Conservation (phyloP, 2,113 vertebrate species). For the Pelvicachromis taeniatus region DNA sequence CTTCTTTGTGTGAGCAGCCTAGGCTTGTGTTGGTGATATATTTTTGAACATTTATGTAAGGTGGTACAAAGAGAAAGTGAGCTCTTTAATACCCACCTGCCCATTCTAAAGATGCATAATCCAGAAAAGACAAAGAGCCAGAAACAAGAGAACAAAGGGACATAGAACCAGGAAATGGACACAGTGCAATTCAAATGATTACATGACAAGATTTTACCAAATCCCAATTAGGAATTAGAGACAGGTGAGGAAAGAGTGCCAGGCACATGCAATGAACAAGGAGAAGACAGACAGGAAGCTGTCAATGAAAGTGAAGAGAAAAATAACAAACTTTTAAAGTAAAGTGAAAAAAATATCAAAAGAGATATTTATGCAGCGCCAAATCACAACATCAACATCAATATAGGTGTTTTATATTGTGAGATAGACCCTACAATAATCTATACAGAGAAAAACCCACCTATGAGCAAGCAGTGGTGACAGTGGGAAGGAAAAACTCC, state of each 20-base stretch:
- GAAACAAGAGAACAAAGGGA: not conserved
- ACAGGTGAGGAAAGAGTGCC: not conserved
- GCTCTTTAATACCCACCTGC: not conserved
- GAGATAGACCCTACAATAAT: not conserved
- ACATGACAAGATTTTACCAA: not conserved
- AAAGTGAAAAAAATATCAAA: not conserved
- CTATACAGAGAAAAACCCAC: not conserved
- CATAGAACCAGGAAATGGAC: not conserved
- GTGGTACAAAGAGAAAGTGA: not conserved
- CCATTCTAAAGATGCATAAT: not conserved
- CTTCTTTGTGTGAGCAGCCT: not conserved
- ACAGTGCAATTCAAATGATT: not conserved
- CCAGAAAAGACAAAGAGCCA: not conserved
- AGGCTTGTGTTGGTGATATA: not conserved
- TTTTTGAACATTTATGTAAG: not conserved
- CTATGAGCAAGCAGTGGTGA: not conserved
- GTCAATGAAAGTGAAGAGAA: not conserved
- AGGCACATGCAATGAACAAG: not conserved
- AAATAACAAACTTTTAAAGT: not conserved
- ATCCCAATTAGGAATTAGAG: not conserved
- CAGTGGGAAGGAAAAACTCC: fast-evolving
- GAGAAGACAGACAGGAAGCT: not conserved
- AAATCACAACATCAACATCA: not conserved
- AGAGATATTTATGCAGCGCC: not conserved
- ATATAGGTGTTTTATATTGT: not conserved